Percentiles rank a stretch among this genome's conserved stretches.
These are phyloP conservation scores for Campoletis sonorensis DNA, from an alignment of 1,140 invertebrate genomes.

Conservation along the genomic window DNA sequence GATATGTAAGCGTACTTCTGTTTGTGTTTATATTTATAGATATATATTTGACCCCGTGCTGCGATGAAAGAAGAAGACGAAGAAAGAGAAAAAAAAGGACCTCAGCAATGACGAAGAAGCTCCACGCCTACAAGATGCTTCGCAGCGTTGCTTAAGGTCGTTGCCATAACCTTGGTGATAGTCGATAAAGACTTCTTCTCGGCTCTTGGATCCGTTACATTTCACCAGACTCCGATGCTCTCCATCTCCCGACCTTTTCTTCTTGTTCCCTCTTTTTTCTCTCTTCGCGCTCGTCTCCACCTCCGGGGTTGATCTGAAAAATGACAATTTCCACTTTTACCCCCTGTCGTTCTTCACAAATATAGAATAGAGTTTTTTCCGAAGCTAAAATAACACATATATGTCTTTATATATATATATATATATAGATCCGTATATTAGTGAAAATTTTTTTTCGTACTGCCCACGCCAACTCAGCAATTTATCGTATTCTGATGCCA, in stretches of 20 bases:
- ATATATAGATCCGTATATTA: not conserved
- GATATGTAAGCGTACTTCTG: not conserved
- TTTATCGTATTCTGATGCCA: not conserved
- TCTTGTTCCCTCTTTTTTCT: not conserved
- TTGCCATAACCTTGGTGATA: constrained; percentile 36
- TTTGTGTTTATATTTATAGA: not conserved
- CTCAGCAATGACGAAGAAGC: constrained; percentile 4
- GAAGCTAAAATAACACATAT: not conserved
- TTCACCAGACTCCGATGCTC: constrained; percentile 15
- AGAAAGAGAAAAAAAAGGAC: not conserved
- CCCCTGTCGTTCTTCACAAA: constrained; percentile 21
- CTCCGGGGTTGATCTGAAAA: constrained; percentile 32
- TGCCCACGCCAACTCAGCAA: not conserved
- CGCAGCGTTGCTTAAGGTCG: constrained; percentile 23
- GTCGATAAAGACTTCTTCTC: constrained; percentile 30
- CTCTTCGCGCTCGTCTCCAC: not conserved
- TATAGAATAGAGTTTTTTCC: not conserved
- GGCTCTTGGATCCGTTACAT: constrained; percentile 5
- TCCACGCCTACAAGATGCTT: constrained; percentile 26
- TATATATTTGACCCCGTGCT: not conserved
- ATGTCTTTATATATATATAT: too few relatives aligned
- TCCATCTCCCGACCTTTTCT: not conserved
- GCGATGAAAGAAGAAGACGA: constrained; percentile 1
- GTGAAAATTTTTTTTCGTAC: not conserved
- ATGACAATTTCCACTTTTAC: constrained; percentile 45